Evolutionary conservation across 2,113 vertebrate species (phyloP).

Genomic region (Globicephala melas): DNA sequence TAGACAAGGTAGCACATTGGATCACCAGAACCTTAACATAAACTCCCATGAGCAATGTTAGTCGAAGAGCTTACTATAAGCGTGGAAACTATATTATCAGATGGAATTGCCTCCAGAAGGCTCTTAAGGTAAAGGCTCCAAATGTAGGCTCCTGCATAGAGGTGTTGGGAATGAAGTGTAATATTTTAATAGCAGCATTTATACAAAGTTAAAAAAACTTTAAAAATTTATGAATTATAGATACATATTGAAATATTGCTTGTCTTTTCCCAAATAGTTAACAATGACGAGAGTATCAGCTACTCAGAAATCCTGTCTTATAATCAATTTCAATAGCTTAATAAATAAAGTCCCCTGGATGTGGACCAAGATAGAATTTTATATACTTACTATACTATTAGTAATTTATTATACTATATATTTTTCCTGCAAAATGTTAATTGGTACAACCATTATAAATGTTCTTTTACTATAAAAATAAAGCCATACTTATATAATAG

Average conservation of each 20-base stretch:
- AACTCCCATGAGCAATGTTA: neutral
- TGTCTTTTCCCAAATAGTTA: neutral
- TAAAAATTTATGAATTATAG: neutral
- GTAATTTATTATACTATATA: neutral
- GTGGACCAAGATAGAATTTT: neutral
- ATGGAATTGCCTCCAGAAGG: neutral
- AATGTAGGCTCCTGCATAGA: neutral
- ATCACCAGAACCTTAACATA: neutral
- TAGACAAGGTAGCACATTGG: neutral
- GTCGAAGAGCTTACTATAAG: neutral
- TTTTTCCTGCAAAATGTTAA: constrained; percentile 20
- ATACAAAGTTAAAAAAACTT: neutral
- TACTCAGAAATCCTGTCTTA: neutral
- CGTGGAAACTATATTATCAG: neutral
- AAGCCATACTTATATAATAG: neutral
- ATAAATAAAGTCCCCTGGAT: constrained; percentile 10
- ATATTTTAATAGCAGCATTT: constrained; percentile 41
- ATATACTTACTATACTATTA: constrained; percentile 18
- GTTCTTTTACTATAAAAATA: neutral
- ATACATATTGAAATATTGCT: neutral
- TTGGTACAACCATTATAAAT: neutral
- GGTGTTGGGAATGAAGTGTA: neutral
- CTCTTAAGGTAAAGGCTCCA: neutral
- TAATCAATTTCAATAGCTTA: neutral
- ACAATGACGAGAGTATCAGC: neutral